Evolutionary conservation across 2,797 vertebrate genomes (phyloP), one percentile per base, ranked within the genome.

Genomic region (Tenualosa ilisha): DNA sequence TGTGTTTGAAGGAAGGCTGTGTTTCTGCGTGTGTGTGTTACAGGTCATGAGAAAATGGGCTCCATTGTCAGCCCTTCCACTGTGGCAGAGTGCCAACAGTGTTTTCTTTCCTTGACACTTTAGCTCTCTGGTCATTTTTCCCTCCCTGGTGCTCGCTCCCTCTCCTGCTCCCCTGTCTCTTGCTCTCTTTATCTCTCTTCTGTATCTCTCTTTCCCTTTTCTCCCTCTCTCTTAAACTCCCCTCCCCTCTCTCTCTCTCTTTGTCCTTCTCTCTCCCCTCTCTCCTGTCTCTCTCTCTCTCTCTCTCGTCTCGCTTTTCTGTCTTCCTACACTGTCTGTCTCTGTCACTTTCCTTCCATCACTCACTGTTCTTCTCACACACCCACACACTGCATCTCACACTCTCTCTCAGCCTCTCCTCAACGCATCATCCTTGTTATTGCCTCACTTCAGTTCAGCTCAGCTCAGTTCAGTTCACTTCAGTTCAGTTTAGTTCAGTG

Each of bases 1-100:
- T 24, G n/a, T 24, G 2, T 61, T 3, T 54, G 53, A 15, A 20
- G 3, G 56, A 61, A 61, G 6, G 5, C 56, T 61, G 59, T 59
- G 54, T 61, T 22, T 61, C 22, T 72, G 31, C 46, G 72, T 79
- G 72, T 46, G 72, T 46, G 37, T 79, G 40, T 46, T 43, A 46
- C 17, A 79, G 40, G 40, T 79, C 82, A 82, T 83, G 31, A 50
- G 82, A 87, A 86, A 85, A 86, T 84, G 31, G 40, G 59, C 68
- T 68, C 81, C 83, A 82, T 83, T 87, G 86, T 88, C 85, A 50
- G n/a, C 83, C 84, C 82, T 88, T 79, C 63, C 85, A 84, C 68
- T 81, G 43, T 85, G 68, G 56, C 51, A 40, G 46, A 53, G 24
- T 75, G 82, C 68, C 82, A 89, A 59, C n/a, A 65, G 51, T 82